Evolutionary conservation across 2,797 vertebrate species (phyloP).

Genomic region (Eulemur rubriventer): DNA sequence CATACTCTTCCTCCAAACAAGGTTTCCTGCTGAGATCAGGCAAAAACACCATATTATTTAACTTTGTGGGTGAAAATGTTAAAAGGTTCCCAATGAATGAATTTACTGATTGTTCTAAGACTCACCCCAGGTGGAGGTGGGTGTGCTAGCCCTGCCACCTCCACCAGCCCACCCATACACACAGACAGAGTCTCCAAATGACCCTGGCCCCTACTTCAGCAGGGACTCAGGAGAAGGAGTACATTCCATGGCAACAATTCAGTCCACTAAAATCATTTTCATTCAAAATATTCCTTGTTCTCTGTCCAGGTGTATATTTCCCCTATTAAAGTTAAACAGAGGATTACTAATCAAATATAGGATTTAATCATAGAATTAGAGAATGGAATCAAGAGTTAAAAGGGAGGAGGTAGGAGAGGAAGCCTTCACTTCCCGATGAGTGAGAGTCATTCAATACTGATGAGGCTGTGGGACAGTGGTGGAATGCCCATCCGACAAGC

Average conservation of each 20-base stretch:
- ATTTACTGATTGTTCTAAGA: not conserved
- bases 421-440: not conserved
- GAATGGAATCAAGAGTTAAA: not conserved
- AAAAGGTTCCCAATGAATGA: not conserved
- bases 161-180: too few species aligned
- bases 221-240: not conserved
- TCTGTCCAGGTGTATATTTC: not conserved
- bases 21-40: not conserved
- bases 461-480: not conserved
- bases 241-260: not conserved
- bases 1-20: not conserved
- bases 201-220: not conserved
- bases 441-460: not conserved
- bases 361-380: slow-evolving; percentile 1
- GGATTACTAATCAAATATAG: not conserved
- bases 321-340: not conserved
- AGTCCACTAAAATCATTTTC: not conserved
- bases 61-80: not conserved
- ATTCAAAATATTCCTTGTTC: not conserved
- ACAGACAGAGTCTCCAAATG: not conserved
- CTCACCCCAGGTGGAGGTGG: not conserved
- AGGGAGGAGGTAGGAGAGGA: not conserved
- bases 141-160: not conserved
- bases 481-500: not conserved
- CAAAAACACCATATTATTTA: not conserved